phyloP scores from a whole-genome alignment of 1,140 invertebrate genomes.

The Dysdera silvatica region DNA sequence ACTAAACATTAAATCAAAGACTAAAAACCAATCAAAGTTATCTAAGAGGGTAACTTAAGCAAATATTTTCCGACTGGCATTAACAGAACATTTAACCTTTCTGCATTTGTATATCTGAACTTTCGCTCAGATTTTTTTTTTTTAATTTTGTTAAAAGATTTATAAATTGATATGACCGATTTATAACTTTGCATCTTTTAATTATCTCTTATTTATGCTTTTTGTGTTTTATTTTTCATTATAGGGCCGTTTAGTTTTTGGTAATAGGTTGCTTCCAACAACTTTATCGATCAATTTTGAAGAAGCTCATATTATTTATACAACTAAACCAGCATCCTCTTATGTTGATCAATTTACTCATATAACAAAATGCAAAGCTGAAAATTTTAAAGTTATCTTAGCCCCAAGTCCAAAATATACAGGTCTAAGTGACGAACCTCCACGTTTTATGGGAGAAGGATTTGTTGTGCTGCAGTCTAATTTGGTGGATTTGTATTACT shows the following conservation, averaged over 20 bases:
- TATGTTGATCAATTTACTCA: constrained; percentile 93
- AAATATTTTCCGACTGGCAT: too few species aligned
- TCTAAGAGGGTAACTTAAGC: too few species aligned
- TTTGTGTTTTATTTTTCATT: constrained; percentile 35
- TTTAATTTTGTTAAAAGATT: too few species aligned
- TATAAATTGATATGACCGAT: too few species aligned
- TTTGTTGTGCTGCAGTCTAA: constrained; percentile 95
- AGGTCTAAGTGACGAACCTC: constrained; percentile 87
- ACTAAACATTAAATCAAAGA: too few species aligned
- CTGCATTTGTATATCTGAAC: too few species aligned
- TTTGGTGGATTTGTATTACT: constrained; percentile 88
- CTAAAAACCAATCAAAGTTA: too few species aligned
- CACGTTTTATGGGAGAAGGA: constrained; percentile 94
- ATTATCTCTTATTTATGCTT: neutral
- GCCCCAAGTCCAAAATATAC: constrained; percentile 89
- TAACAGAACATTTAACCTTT: too few species aligned
- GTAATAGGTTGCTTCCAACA: constrained; percentile 89
- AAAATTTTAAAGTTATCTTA: constrained; percentile 89
- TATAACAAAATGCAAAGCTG: constrained; percentile 85
- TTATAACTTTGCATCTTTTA: too few species aligned
- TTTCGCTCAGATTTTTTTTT: too few species aligned
- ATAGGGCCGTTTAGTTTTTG: constrained; percentile 84
- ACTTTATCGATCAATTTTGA: constrained; percentile 87
- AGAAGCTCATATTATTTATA: constrained; percentile 89
- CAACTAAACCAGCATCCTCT: constrained; percentile 87